Base-by-base conservation (phyloP, 2,113 vertebrate genomes). In the Lucifuga dentata region DNA sequence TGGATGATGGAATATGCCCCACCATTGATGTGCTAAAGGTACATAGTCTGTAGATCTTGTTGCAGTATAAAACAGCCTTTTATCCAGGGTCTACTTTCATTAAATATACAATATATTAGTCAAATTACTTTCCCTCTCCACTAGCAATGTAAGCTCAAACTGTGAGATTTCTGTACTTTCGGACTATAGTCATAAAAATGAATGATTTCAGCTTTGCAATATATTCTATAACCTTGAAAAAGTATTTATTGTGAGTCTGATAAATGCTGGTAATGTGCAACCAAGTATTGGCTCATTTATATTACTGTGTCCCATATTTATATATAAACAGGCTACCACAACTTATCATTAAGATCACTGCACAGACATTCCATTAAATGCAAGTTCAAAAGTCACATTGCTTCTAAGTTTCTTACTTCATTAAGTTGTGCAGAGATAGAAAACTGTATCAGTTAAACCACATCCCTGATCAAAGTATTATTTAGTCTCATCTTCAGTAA, bases 241-340 rank as follows among this genome's bases (percentile, higher is more conserved):
- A 52, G 68, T 72, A 72, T 70, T 76, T 84, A 77, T 72, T 66
- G 81, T 56, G 76, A 81, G 74, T 49, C 76, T 87, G 86, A 87
- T 87, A 70, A 86, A 89, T 89, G 84, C 26, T 71, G 45, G 73
- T 81, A 66, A 88, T 86, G 81, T 85, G 76, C 66, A 68, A 64
- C 70, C 48, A 40, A 2, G 19, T 50, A 74, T 62, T 24, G 68
- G 76, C 65, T 80, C 63, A 84, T 88, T 81, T 86, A 64, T 88
- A 84, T 81, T 68, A 86, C 67, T 64, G 68, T 40, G 71, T 63
- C 60, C 65, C 41, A 68, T 76, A 80, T 83, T 85, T 83, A 87
- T 76, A 79, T 57, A 76, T 57, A 73, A 68, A 81, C 63, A 72
- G 48, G 49, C 66, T 8, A 51, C 32, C 44, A 79, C 70, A 62